Base-by-base conservation (phyloP, 23 tunicate species). In the Phallusia fumigata region DNA sequence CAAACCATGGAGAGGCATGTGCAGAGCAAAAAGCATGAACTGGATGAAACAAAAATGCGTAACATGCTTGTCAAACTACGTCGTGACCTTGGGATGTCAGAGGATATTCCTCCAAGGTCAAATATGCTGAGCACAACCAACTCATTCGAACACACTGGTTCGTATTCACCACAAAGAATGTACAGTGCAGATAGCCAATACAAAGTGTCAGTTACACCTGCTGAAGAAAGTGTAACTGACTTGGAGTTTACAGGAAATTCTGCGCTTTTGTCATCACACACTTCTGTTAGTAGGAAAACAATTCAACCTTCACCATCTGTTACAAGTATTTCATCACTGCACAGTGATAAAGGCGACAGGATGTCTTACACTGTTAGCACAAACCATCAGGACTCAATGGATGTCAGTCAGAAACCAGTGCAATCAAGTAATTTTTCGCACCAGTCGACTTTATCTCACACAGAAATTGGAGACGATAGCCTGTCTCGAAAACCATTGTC, bases 1-100 rank as follows among this genome's bases (percentile, higher is more conserved):
- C 88, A 89, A 53, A 65, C 84, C 8, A 94, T 94, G 94, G 90
- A 94, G 58, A 69, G 98, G 31, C 98, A 94, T 64, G 52, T 94
- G 31, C 81, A 86, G 6, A 64, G 44, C 30, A 80, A 72, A 11
- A 76, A 44, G 52, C 84, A 86, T 8, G 84, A 81, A 65, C 85
- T 94, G 11, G 80, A 82, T 30, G 85, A 73, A 47, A 52, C 30
- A 0, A 85, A 84, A 77, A 88, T 94, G 98, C 40, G 93, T 51
- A 75, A 31, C 21, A 86, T 89, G 90, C 75, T 94, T 10, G 69
- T 50, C 24, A 85, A 94, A 53, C 77, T 94, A 58, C 80, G 83
- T 34, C 72, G 52, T 0, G 94, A 89, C 69, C 79, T 94, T 15
- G 98, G 98, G 28, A 87, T 93, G 69, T 58, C 69, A 13, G 69